These are phyloP conservation scores for Arvicanthis niloticus DNA, from an alignment of 2,113 vertebrate species.

Conservation along the genomic window DNA sequence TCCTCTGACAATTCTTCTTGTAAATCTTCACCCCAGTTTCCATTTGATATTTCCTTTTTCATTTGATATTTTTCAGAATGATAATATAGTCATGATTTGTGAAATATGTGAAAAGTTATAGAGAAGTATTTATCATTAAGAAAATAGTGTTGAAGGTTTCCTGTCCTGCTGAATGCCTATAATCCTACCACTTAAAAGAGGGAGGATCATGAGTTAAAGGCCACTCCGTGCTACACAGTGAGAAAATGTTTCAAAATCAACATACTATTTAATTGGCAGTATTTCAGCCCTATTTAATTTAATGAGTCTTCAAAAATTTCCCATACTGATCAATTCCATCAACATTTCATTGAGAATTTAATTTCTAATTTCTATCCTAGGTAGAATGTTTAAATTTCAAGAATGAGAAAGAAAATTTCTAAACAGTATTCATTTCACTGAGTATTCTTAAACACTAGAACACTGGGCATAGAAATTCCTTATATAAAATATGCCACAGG, in stretches of 20 bases:
- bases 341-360: background rate
- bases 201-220: background rate
- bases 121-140: background rate
- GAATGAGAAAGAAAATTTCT: background rate
- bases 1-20: background rate
- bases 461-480: background rate
- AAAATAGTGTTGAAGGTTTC: background rate
- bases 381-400: slow-evolving; percentile 40
- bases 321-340: background rate
- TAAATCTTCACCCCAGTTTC: background rate
- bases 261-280: background rate
- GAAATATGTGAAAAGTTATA: slow-evolving; percentile 20
- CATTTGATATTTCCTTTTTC: background rate
- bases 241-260: background rate
- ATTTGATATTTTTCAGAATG: background rate
- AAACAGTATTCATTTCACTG: slow-evolving; percentile 8
- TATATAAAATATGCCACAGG: background rate
- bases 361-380: background rate
- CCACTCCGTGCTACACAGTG: background rate
- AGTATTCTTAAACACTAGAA: background rate
- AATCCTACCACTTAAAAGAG: background rate
- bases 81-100: background rate
- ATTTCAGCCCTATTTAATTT: background rate
- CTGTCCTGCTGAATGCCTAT: background rate
- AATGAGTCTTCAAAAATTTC: background rate